phyloP scores from a whole-genome alignment of 2,113 vertebrate species.

The Polyodon spathula region DNA sequence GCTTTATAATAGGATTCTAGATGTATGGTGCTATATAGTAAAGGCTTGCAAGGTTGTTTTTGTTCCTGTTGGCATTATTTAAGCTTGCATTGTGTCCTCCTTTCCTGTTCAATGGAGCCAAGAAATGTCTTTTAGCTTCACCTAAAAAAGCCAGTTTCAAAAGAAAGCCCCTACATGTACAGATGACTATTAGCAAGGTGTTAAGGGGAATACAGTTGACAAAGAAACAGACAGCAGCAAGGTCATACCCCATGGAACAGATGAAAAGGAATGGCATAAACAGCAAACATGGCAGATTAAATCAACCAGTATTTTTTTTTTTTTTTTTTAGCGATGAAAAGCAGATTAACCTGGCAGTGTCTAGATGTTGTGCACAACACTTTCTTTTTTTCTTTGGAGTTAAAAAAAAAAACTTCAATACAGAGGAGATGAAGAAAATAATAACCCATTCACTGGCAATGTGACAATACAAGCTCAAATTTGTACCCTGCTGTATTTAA shows the following conservation, averaged over 20 bases:
- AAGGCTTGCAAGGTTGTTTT: no score
- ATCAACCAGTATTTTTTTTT: not conserved
- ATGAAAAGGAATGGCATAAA: conserved; percentile 16
- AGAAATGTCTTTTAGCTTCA: no score
- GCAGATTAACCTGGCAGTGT: not conserved
- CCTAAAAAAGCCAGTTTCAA: no score
- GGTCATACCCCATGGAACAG: not conserved
- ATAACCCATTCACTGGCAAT: conserved; percentile 41
- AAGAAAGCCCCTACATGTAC: no score
- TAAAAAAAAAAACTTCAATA: not conserved
- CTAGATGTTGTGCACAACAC: not conserved
- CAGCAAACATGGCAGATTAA: conserved; percentile 14
- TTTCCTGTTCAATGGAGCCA: no score
- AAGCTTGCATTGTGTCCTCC: no score
- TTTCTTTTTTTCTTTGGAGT: not conserved
- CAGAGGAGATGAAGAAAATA: conserved; percentile 24
- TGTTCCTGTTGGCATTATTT: no score
- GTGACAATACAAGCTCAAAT: conserved; percentile 44
- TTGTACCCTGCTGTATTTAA: conserved; percentile 8
- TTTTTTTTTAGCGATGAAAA: conserved; percentile 2
- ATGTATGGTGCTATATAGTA: no score
- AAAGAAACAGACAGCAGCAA: not conserved
- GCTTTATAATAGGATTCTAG: no score
- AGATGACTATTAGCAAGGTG: no score
- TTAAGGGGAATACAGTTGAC: no score